A percentile compares a stretch with the other conserved stretches of the same genome.
Conservation (phyloP, 2,888 invertebrate genomes). For the Tortricodes alternella region DNA sequence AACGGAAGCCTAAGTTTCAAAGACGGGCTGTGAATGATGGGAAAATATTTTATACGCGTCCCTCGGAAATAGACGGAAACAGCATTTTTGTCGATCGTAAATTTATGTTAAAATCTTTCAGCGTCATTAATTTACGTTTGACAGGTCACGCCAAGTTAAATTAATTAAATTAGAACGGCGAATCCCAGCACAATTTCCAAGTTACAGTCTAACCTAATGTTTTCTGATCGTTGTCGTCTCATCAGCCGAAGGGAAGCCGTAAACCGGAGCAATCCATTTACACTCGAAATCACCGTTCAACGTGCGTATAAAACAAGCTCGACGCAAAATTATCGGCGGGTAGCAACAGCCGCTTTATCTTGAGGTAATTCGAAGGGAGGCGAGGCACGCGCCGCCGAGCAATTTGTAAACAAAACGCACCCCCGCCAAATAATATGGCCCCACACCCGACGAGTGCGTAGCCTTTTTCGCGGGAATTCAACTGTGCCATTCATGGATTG, state of each 20-base stretch:
- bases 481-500: conserved; percentile 63
- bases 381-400: conserved; percentile 66
- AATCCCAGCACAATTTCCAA: neutral
- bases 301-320: conserved; percentile 64
- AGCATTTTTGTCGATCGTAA: conserved; percentile 14
- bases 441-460: conserved; percentile 49
- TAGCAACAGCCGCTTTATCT: conserved; percentile 58
- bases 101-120: conserved; percentile 21
- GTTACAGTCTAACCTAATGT: neutral
- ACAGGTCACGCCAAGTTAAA: conserved; percentile 10
- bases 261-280: conserved; percentile 65
- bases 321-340: conserved; percentile 65
- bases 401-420: conserved; percentile 80
- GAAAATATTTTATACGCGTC: conserved; percentile 21
- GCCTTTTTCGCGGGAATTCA: conserved; percentile 66
- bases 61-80: conserved; percentile 25
- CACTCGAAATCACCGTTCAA: conserved; percentile 57
- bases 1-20: conserved; percentile 29
- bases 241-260: conserved; percentile 40
- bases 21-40: conserved; percentile 16
- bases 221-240: conserved; percentile 24
- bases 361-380: conserved; percentile 53
- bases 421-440: conserved; percentile 67
- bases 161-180: conserved; percentile 3
- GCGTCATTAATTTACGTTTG: conserved; percentile 19